A percentile compares a stretch with the other conserved stretches of the same genome.
These are phyloP conservation scores for Chionoecetes opilio DNA, from an alignment of 1,140 invertebrate genomes.

Conservation along the genomic window DNA sequence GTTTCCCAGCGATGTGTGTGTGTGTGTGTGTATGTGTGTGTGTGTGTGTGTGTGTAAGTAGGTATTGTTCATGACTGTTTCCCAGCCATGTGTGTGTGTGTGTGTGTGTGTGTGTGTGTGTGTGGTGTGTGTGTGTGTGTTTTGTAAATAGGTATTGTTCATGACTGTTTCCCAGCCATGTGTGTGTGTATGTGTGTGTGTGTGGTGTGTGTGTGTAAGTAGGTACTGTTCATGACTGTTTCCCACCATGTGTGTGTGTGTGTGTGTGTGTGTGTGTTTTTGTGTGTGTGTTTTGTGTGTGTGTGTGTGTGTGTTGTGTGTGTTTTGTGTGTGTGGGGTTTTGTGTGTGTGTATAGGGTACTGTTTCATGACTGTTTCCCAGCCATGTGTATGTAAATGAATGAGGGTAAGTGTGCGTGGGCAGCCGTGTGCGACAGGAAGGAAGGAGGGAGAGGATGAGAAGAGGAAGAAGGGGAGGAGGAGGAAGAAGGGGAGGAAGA, in stretches of 20 bases:
- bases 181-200: slow-evolving; percentile 28
- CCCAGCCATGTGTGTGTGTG: neutral
- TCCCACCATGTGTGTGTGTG: neutral
- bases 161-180: neutral
- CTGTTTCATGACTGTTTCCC: too few relatives aligned
- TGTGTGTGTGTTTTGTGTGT: too few relatives aligned
- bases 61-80: neutral
- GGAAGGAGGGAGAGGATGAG: neutral
- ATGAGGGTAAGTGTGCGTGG: too few relatives aligned
- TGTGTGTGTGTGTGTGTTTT: too few relatives aligned
- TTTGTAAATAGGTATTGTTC: neutral
- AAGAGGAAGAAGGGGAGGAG: neutral
- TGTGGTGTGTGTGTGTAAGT: neutral
- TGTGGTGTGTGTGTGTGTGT: slow-evolving; percentile 55
- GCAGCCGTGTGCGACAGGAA: neutral
- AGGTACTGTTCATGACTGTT: neutral
- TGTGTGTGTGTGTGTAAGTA: slow-evolving; percentile 48
- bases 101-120: slow-evolving; percentile 22
- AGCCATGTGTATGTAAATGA: too few relatives aligned
- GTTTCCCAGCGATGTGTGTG: slow-evolving; percentile 32
- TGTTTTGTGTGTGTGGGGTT: too few relatives aligned
- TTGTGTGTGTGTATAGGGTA: too few relatives aligned
- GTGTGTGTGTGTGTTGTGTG: too few relatives aligned
- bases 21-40: slow-evolving; percentile 55
- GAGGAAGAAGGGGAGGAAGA: slow-evolving; percentile 25